These are phyloP conservation scores for Bombus superbus DNA, from an alignment of 1,140 invertebrate genomes.

Conservation along the genomic window DNA sequence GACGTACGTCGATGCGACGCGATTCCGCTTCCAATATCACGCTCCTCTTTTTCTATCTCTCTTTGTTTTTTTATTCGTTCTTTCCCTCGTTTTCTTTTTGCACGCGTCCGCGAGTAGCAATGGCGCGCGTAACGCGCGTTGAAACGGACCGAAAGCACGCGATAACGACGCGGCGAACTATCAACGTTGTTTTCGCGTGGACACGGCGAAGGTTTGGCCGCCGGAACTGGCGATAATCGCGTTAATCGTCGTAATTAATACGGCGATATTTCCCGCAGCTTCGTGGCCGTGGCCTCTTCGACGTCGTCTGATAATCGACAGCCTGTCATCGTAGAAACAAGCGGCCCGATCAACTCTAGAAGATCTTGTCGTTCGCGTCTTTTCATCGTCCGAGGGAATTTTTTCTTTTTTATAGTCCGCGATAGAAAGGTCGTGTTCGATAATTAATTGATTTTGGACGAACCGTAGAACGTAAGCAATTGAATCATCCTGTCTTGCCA, in stretches of 20 bases:
- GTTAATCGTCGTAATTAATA: not conserved
- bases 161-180: not conserved
- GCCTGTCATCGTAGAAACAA: too few relatives aligned
- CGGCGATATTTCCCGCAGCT: not conserved
- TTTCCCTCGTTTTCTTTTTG: not conserved
- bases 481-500: too few relatives aligned
- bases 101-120: not conserved
- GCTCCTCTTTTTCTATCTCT: not conserved
- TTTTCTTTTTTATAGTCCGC: too few relatives aligned
- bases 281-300: not conserved
- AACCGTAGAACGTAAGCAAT: too few relatives aligned
- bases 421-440: too few relatives aligned
- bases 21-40: not conserved
- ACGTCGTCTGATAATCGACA: too few relatives aligned
- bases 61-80: not conserved
- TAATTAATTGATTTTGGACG: too few relatives aligned
- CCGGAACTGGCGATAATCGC: not conserved
- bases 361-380: too few relatives aligned
- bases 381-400: too few relatives aligned
- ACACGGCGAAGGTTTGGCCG: not conserved
- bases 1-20: not conserved
- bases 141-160: not conserved
- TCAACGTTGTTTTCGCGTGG: not conserved
- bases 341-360: too few relatives aligned
- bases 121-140: not conserved